Evolutionary conservation across 1,140 invertebrate species (phyloP).

Genomic region (Aphaenogaster ashmeadi): DNA sequence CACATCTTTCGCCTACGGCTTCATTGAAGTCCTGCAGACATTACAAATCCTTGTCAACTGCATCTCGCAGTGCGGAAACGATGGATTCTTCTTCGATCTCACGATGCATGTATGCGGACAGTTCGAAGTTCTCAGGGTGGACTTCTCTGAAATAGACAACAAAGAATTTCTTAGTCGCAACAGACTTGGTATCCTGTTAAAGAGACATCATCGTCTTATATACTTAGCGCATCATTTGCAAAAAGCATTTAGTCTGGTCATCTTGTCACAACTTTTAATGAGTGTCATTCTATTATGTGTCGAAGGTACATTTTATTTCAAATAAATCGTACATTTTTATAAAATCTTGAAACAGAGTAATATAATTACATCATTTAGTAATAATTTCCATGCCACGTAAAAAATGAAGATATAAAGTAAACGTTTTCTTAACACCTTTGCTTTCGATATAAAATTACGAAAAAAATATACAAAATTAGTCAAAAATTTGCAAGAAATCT

Average conservation of each 20-base stretch:
- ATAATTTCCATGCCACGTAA: background rate
- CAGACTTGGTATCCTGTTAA: slow-evolving; percentile 24
- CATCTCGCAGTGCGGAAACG: slow-evolving; percentile 58
- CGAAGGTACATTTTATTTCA: slow-evolving; percentile 68
- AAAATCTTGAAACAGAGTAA: background rate
- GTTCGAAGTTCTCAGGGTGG: slow-evolving; percentile 32
- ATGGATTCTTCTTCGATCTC: slow-evolving; percentile 66
- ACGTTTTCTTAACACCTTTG: background rate
- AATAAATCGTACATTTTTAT: background rate
- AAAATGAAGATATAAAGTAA: background rate
- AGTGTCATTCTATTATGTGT: slow-evolving; percentile 62
- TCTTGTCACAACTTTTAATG: slow-evolving; percentile 50
- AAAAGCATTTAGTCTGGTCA: slow-evolving; percentile 42
- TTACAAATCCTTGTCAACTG: slow-evolving; percentile 45
- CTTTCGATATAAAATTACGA: background rate
- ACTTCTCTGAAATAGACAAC: slow-evolving; percentile 16
- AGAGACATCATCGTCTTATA: slow-evolving; percentile 37
- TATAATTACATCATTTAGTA: background rate
- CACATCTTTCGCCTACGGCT: background rate
- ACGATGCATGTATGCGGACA: slow-evolving; percentile 56
- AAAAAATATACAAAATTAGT: background rate
- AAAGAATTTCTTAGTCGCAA: slow-evolving; percentile 20
- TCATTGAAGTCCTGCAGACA: slow-evolving; percentile 12
- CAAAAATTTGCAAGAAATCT: background rate
- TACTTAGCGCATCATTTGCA: slow-evolving; percentile 25